Conservation (phyloP, 2,888 invertebrate species). For the Callyntrura sp. region DNA sequence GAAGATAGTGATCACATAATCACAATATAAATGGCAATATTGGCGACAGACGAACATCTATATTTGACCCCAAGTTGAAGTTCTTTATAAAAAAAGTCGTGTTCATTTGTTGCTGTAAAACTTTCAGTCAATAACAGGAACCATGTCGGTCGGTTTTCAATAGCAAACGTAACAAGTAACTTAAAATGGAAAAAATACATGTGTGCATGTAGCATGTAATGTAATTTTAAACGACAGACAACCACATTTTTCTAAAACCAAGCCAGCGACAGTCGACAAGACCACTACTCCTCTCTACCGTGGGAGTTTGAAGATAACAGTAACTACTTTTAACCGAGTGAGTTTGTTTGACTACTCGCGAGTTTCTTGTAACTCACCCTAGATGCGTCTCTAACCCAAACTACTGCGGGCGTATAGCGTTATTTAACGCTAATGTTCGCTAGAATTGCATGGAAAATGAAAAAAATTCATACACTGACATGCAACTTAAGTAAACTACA, state of each 20-base stretch:
- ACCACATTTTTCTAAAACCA: background rate
- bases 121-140: too few species aligned
- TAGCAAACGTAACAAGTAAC: too few species aligned
- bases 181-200: too few species aligned
- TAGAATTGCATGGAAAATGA: conserved; percentile 16
- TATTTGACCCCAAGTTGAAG: conserved; percentile 26
- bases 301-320: conserved; percentile 47
- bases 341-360: background rate
- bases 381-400: conserved; percentile 39
- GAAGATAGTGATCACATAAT: conserved; percentile 26
- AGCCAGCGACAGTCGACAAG: conserved; percentile 18
- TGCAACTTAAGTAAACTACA: background rate
- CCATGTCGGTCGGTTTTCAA: too few species aligned
- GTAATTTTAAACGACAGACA: background rate
- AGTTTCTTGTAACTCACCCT: conserved; percentile 3
- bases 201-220: too few species aligned
- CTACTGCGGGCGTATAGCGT: too few species aligned
- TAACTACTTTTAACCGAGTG: too few species aligned
- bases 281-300: conserved; percentile 68
- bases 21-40: conserved; percentile 5
- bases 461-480: background rate
- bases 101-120: too few species aligned
- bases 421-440: too few species aligned
- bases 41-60: conserved; percentile 46
- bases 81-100: conserved; percentile 24